phyloP scores from a whole-genome alignment of 2,113 vertebrate genomes.

The Malaclemys terrapin region DNA sequence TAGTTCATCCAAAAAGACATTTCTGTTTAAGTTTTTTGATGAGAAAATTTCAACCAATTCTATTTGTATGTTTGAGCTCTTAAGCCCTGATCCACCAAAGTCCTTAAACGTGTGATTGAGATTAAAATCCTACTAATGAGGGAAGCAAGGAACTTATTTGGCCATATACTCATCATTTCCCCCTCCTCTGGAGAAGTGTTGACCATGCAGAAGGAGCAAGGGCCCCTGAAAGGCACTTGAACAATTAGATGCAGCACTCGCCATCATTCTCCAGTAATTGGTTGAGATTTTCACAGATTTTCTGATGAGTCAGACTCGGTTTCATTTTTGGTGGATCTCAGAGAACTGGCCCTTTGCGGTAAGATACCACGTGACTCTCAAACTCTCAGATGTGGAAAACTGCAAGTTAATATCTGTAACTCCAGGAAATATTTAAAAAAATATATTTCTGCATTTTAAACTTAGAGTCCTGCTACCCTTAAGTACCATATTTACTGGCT shows the following conservation, averaged over 20 bases:
- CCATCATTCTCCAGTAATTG: neutral
- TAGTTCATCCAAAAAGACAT: neutral
- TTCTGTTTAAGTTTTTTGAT: neutral
- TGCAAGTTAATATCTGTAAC: neutral
- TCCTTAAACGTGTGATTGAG: rapidly evolving
- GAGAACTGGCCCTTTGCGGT: neutral
- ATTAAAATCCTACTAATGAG: rapidly evolving
- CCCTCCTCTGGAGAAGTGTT: neutral
- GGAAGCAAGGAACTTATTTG: rapidly evolving
- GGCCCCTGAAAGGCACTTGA: neutral
- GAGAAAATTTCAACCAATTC: neutral
- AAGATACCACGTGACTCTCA: neutral
- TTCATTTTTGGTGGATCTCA: rapidly evolving
- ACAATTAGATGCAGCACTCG: neutral
- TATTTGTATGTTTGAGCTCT: neutral
- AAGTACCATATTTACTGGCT: neutral
- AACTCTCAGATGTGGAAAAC: neutral
- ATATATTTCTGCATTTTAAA: rapidly evolving
- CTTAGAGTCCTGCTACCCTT: rapidly evolving
- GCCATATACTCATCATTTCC: neutral
- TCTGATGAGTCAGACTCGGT: rapidly evolving
- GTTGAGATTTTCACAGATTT: neutral
- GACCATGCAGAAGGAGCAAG: neutral
- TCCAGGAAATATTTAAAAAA: neutral
- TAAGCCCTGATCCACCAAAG: neutral